These are phyloP conservation scores for Mycteria americana DNA, from an alignment of 2,797 vertebrate species.

Conservation along the genomic window DNA sequence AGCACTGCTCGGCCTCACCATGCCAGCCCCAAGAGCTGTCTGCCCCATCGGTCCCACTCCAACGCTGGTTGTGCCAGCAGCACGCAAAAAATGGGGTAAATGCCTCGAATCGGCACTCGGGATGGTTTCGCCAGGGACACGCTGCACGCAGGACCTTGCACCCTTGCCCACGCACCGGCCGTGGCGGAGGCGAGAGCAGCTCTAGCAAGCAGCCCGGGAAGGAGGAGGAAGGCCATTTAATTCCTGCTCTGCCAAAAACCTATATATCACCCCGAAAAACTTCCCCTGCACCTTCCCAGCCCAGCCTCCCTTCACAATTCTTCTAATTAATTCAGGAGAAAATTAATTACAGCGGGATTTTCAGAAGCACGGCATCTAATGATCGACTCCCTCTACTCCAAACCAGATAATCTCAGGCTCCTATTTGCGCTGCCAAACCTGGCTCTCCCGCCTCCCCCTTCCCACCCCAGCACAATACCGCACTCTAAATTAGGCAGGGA, in stretches of 20 bases:
- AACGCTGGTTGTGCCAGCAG: rapidly evolving
- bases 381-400: constrained; percentile 38
- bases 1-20: background rate
- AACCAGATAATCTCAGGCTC: constrained; percentile 34
- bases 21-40: rapidly evolving
- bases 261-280: constrained; percentile 17
- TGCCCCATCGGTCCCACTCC: rapidly evolving
- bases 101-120: rapidly evolving
- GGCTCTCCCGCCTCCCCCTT: background rate
- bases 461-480: constrained; percentile 67
- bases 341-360: constrained; percentile 81
- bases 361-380: constrained; percentile 69
- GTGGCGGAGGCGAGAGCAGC: background rate
- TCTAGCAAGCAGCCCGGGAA: background rate
- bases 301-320: constrained; percentile 43
- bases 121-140: background rate
- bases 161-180: background rate
- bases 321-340: constrained; percentile 85
- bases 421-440: constrained; percentile 31
- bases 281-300: background rate
- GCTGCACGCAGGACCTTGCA: background rate
- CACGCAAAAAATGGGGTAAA: background rate
- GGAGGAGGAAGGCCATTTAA: background rate
- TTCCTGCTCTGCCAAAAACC: background rate
- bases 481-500: constrained; percentile 67